A percentile compares a stretch with the other conserved stretches of the same genome.
Evolutionary conservation across 2,888 invertebrate species (phyloP).

Genomic region (Acleris holmiana): DNA sequence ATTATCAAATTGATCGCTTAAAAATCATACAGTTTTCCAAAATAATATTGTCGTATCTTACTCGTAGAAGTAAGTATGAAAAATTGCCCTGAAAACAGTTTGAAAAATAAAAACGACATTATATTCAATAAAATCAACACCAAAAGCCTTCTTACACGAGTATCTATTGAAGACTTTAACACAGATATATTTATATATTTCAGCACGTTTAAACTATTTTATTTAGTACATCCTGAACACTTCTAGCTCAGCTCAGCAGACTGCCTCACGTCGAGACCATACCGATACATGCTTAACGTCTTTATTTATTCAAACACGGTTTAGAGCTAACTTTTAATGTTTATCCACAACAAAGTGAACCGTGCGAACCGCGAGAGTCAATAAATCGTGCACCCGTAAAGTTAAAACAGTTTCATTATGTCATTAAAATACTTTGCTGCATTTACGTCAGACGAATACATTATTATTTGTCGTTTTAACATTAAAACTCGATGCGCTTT

Average conservation of each 20-base stretch:
- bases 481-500: background rate
- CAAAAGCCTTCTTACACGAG: too few relatives aligned
- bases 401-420: slow-evolving; percentile 59
- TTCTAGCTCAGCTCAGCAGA: background rate
- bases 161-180: too few relatives aligned
- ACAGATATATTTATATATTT: too few relatives aligned
- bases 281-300: slow-evolving; percentile 26
- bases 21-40: too few relatives aligned
- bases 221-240: too few relatives aligned
- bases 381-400: slow-evolving; percentile 59
- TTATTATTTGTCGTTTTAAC: slow-evolving; percentile 14
- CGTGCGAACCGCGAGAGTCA: slow-evolving; percentile 52
- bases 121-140: too few relatives aligned
- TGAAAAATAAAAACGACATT: too few relatives aligned
- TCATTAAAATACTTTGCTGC: slow-evolving; percentile 62
- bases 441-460: slow-evolving; percentile 54
- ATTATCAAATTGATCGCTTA: too few relatives aligned
- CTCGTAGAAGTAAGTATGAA: too few relatives aligned
- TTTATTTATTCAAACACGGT: slow-evolving; percentile 49
- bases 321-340: slow-evolving; percentile 44
- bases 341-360: slow-evolving; percentile 51
- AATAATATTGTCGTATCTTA: too few relatives aligned
- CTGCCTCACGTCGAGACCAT: slow-evolving; percentile 11
- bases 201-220: too few relatives aligned
- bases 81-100: too few relatives aligned